Base-by-base conservation (phyloP, 2,888 invertebrate species). In the Erannis defoliaria region DNA sequence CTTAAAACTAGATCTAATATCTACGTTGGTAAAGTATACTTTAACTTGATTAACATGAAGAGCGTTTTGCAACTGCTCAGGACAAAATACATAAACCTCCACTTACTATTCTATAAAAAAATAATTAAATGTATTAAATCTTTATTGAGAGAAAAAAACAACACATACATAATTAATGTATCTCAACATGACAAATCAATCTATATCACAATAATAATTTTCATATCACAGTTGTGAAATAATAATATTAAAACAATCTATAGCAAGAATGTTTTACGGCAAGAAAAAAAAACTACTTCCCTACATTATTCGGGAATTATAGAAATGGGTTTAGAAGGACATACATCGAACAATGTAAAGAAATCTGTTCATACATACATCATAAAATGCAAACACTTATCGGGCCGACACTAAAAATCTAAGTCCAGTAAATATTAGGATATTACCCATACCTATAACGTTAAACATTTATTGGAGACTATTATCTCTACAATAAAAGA, bases 221-320 rank as follows among this genome's bases (percentile, higher is more conserved):
- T 40, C 35, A 18, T 26, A 56, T 56, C 56, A 56, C 56, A 56
- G 56, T 49, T 5, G 14, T 19, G 33, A 40, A 53, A 35, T 38
- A 48, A 19, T 26, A 55, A 38, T 19, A 55, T 31, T 55, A 4
- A 33, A 54, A 35, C 6, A 50, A 26, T 16, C 23, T 0, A 33
- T 37, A 26, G 6, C 8, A 50, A 40, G 16, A 16, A 16, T 10
- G 6, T 6, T 12, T 12, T 23, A 51, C 5, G 1, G 14, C 8
- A 16, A 31, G 16, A 29, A 29, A 10, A 40, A 21, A 53, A 40
- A 40, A 19, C 4, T 19, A 42, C 10, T 21, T n/a, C 2, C 18
- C 9, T n/a, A 2, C 21, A 10, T 16, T 14, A 40, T 40, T 38
- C 12, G 12, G 5, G 2, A 18, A 19, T 19, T 2, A 19, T 40